phyloP scores from a whole-genome alignment of 2,113 vertebrate genomes.

The Myrmecobius fasciatus region DNA sequence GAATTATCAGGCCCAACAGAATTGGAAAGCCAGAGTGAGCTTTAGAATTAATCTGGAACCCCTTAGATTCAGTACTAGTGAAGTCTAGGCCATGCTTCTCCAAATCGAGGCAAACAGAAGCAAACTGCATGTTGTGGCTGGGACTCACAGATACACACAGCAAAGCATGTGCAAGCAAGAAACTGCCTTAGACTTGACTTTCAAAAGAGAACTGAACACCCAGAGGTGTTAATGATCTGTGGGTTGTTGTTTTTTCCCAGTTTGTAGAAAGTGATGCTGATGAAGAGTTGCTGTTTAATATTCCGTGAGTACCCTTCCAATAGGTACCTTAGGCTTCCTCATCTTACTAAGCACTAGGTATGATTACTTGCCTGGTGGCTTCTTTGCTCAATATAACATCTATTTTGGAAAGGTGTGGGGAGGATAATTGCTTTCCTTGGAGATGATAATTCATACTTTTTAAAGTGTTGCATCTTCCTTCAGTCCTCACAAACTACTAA shows the following conservation, averaged over 20 bases:
- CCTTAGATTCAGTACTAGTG: neutral
- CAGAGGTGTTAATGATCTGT: constrained; percentile 2
- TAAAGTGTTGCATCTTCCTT: neutral
- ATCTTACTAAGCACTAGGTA: neutral
- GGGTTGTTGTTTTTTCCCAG: constrained; percentile 81
- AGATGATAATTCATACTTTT: neutral
- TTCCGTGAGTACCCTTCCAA: constrained; percentile 90
- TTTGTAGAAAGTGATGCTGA: constrained; percentile 97
- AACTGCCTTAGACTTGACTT: neutral
- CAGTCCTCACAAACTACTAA: neutral
- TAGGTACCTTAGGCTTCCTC: constrained; percentile 24
- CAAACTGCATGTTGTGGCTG: neutral
- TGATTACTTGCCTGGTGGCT: constrained; percentile 4
- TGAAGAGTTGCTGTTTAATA: constrained; percentile 97
- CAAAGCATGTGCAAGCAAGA: neutral
- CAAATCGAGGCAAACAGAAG: neutral
- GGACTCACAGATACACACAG: neutral
- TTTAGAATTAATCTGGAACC: neutral
- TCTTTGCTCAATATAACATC: neutral
- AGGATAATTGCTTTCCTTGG: neutral
- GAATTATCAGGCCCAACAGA: neutral
- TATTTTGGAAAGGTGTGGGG: constrained; percentile 36
- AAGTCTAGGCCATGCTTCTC: neutral
- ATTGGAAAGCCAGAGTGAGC: neutral
- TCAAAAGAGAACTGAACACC: neutral